phyloP scores from a whole-genome alignment of 2,888 invertebrate genomes.

The Neelides folsomi region DNA sequence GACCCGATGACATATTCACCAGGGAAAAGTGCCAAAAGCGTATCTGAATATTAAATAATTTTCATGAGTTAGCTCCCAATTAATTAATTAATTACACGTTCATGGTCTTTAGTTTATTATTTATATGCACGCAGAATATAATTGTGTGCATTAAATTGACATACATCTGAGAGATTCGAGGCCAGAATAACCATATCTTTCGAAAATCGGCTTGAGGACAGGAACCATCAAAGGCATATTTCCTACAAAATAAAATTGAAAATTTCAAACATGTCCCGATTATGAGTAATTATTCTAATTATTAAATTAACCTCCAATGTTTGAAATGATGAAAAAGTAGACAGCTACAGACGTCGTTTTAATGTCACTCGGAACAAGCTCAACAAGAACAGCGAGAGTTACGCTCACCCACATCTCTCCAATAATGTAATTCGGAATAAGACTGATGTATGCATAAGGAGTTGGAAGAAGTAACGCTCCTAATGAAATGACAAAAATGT shows the following conservation, averaged over 20 bases:
- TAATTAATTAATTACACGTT: not conserved
- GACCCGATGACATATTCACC: constrained; percentile 31
- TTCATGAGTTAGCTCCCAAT: not conserved
- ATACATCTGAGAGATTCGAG: constrained; percentile 21
- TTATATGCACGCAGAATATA: too few relatives aligned
- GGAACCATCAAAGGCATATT: constrained; percentile 38
- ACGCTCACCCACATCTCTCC: constrained; percentile 40
- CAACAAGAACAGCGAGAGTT: constrained; percentile 37
- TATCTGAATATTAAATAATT: constrained; percentile 14
- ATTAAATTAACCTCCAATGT: constrained; percentile 35
- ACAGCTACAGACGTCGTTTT: constrained; percentile 37
- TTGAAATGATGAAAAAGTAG: constrained; percentile 39
- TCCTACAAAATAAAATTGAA: constrained; percentile 12
- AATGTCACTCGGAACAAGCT: constrained; percentile 37
- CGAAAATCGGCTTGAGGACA: constrained; percentile 34
- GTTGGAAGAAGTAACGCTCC: constrained; percentile 36
- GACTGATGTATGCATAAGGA: constrained; percentile 37
- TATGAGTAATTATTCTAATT: too few relatives aligned
- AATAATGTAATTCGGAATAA: constrained; percentile 38
- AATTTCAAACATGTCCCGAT: too few relatives aligned
- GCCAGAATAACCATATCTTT: constrained; percentile 10
- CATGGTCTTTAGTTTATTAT: too few relatives aligned
- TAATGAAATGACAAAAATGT: too few relatives aligned
- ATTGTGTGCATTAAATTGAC: not conserved
- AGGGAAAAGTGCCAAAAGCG: constrained; percentile 22